Evolutionary conservation across 2,113 vertebrate species (phyloP).

Genomic region (Saguinus imperator): DNA sequence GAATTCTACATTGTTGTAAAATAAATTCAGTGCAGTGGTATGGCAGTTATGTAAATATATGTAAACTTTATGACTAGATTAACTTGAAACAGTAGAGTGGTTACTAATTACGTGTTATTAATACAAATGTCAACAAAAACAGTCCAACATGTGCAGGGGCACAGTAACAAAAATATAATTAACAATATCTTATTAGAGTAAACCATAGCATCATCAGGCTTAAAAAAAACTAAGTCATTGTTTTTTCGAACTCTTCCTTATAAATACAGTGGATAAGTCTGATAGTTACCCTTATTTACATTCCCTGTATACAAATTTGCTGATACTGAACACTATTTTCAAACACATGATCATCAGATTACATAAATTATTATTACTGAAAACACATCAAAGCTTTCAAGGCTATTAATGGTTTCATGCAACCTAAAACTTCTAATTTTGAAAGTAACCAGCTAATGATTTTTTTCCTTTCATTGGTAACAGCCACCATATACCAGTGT

Average conservation of each 20-base stretch:
- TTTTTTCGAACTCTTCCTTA: constrained; percentile 59
- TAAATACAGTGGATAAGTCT: constrained; percentile 38
- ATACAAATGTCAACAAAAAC: constrained; percentile 54
- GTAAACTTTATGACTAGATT: constrained; percentile 71
- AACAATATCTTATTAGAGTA: constrained; percentile 52
- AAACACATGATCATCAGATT: constrained; percentile 45
- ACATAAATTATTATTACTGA: constrained; percentile 34
- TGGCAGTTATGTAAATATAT: constrained; percentile 53
- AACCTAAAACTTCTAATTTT: constrained; percentile 67
- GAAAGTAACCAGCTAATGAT: constrained; percentile 55
- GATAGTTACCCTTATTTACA: constrained; percentile 61
- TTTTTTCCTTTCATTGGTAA: constrained; percentile 52
- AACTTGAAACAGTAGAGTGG: constrained; percentile 36
- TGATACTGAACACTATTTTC: constrained; percentile 21
- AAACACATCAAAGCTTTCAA: constrained; percentile 59
- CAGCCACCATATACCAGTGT: constrained; percentile 46
- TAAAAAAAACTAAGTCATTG: constrained; percentile 48
- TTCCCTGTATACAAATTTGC: constrained; percentile 39
- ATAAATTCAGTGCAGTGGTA: constrained; percentile 62
- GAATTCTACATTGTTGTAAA: constrained; percentile 66
- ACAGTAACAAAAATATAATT: constrained; percentile 68
- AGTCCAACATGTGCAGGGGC: constrained; percentile 69
- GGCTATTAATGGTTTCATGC: constrained; percentile 56
- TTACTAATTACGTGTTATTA: constrained; percentile 57
- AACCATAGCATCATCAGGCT: constrained; percentile 24